phyloP scores from a whole-genome alignment of 1,140 invertebrate genomes.

The Rhyacophila brunnea region DNA sequence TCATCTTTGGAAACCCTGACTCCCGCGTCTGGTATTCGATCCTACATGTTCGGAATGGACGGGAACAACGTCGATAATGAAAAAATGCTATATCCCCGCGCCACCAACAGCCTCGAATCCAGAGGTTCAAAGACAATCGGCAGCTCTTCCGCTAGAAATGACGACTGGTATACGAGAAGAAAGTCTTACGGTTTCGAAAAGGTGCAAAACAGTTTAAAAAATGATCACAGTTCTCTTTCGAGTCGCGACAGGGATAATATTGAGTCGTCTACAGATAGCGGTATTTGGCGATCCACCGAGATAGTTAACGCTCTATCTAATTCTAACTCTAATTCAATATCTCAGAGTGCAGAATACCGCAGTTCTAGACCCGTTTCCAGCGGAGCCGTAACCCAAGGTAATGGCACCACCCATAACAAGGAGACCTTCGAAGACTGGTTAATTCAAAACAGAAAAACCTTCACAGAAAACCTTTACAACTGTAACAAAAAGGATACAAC shows the following conservation, averaged over 20 bases:
- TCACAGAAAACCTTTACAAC: conserved; percentile 2
- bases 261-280: conserved; percentile 70
- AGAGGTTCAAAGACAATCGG: conserved; percentile 44
- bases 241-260: conserved; percentile 54
- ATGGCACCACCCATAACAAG: conserved; percentile 31
- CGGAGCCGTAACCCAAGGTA: background rate
- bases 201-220: conserved; percentile 50
- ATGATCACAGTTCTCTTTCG: conserved; percentile 44
- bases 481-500: background rate
- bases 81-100: conserved; percentile 42
- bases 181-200: conserved; percentile 75
- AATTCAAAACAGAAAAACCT: conserved; percentile 41
- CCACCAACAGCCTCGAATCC: conserved; percentile 59
- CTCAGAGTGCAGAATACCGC: background rate
- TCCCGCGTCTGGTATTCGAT: conserved; percentile 28
- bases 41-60: conserved; percentile 46
- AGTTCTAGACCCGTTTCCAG: background rate
- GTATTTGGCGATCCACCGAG: conserved; percentile 68
- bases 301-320: conserved; percentile 47
- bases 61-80: conserved; percentile 31
- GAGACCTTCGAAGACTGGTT: conserved; percentile 48
- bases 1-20: conserved; percentile 17
- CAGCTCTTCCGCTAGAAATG: conserved; percentile 47
- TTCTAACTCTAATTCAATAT: background rate
- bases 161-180: conserved; percentile 67